These are phyloP conservation scores for Zaprionus obscuricornis DNA, from an alignment of 2,888 invertebrate genomes.

Conservation along the genomic window DNA sequence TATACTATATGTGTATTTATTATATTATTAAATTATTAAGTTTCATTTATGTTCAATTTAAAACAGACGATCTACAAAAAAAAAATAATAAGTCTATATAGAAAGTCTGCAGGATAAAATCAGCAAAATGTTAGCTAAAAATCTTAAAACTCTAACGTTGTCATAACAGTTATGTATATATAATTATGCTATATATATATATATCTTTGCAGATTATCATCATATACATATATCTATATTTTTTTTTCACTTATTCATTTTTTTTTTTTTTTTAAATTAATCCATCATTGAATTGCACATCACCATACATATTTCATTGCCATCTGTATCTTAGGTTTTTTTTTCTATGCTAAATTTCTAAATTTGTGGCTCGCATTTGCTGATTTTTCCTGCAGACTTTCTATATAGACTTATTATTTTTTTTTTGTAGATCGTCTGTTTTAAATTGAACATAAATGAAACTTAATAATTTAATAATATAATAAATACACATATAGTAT, in stretches of 20 bases:
- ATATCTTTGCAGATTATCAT: background rate
- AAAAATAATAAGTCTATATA: slow-evolving; percentile 18
- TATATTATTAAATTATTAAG: slow-evolving; percentile 22
- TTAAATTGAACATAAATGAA: slow-evolving; percentile 42
- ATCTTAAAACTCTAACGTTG: slow-evolving; percentile 66
- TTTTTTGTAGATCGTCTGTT: slow-evolving; percentile 27
- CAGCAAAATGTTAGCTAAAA: slow-evolving; percentile 79
- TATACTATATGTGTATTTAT: slow-evolving; percentile 14
- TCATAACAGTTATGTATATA: slow-evolving; percentile 72
- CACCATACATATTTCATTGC: slow-evolving; percentile 40
- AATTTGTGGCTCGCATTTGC: slow-evolving; percentile 74
- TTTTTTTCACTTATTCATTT: slow-evolving; percentile 4
- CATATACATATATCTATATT: background rate
- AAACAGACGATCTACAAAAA: slow-evolving; percentile 26
- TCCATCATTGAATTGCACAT: slow-evolving; percentile 31
- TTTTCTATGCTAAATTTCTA: slow-evolving; percentile 32
- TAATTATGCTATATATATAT: slow-evolving; percentile 63
- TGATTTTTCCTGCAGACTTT: slow-evolving; percentile 61
- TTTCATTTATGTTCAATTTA: slow-evolving; percentile 46
- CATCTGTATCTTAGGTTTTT: slow-evolving; percentile 8
- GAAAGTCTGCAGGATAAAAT: slow-evolving; percentile 69
- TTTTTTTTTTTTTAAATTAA: slow-evolving; percentile 30
- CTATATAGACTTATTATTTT: slow-evolving; percentile 19
- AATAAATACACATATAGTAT: slow-evolving; percentile 13
- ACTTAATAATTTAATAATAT: slow-evolving; percentile 27